Evolutionary conservation across 2,888 invertebrate genomes (phyloP), one percentile per base, ranked within the genome.

Genomic region (Troides aeacus): DNA sequence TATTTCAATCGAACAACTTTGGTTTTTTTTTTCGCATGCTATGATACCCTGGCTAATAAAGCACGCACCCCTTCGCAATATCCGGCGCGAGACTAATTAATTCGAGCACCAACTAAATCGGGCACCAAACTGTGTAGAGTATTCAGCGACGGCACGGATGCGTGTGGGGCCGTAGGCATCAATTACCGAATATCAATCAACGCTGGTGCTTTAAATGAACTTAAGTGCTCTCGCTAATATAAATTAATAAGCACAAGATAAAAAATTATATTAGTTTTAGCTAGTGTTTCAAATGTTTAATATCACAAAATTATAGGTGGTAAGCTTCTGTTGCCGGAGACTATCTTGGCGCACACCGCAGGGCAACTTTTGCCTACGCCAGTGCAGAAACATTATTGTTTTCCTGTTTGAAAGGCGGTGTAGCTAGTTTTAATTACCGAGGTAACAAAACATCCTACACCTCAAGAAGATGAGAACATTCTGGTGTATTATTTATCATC

Each of bases 21-120:
- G 7, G 21, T 21, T n/a, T 18, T 58, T 23, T 57, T 57, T 23
- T 23, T 58, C 10, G 23, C 12, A 23, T 58, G 57, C 21, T 18
- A 42, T 23, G n/a, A 23, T 61, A 66, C 23, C 36, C 18, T 21
- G 46, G 61, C 24, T 24, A 62, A 64, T 60, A 53, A 53, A 68
- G 59, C 50, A 15, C 39, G 42, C 59, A 50, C 69, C 69, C 69
- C 57, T 57, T 69, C 56, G 62, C 46, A 62, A 65, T 65, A 65
- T 69, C 62, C 46, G 50, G 58, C 42, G 62, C 62, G 65, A 21
- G 69, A 62, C 50, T 65, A 69, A 69, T 65, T 65, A 65, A 69
- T 69, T 65, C 65, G 46, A 62, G 69, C 21, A 66, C 65, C 46
- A 65, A 69, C 46, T 65, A 62, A 65, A 69, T 69, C 30, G 30